Conservation (phyloP, 1,140 invertebrate species). For the Hirudo medicinalis region DNA sequence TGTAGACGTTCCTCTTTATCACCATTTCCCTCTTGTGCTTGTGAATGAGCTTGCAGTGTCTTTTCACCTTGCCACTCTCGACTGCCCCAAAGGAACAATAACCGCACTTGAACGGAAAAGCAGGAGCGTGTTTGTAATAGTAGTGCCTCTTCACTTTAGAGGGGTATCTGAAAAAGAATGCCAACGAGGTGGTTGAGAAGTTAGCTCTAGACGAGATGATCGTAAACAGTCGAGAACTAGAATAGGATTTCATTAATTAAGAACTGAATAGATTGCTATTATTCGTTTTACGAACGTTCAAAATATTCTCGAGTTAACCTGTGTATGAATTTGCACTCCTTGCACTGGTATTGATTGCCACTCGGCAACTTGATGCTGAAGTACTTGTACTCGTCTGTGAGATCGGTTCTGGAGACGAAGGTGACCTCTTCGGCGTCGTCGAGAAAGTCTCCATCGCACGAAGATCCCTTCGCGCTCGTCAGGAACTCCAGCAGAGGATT, state of each 20-base stretch:
- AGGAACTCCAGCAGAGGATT: background rate
- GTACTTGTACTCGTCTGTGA: slow-evolving; percentile 1
- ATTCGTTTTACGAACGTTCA: too few relatives aligned
- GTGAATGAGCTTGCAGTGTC: slow-evolving; percentile 17
- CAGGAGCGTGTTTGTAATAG: slow-evolving; percentile 17
- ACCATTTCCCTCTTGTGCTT: slow-evolving; percentile 9
- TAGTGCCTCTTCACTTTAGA: slow-evolving; percentile 19
- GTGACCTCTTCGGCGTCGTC: slow-evolving; percentile 2
- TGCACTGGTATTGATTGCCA: slow-evolving; percentile 19
- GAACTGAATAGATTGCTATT: too few relatives aligned
- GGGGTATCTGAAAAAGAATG: slow-evolving; percentile 10
- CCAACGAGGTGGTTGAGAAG: too few relatives aligned
- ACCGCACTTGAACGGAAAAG: slow-evolving; percentile 19
- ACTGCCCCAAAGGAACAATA: slow-evolving; percentile 19
- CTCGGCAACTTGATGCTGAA: slow-evolving; percentile 17
- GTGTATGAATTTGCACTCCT: slow-evolving; percentile 19
- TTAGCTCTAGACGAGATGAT: too few relatives aligned
- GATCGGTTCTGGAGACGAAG: background rate
- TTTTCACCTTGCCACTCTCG: slow-evolving; percentile 16
- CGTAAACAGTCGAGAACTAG: too few relatives aligned
- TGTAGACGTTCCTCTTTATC: slow-evolving; percentile 11
- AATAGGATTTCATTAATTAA: too few relatives aligned
- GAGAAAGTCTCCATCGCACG: slow-evolving; percentile 1
- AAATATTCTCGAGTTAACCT: background rate
- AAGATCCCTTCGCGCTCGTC: background rate